These are phyloP conservation scores for Sebastes diaconus DNA, from an alignment of 2,797 vertebrate genomes.

Conservation along the genomic window DNA sequence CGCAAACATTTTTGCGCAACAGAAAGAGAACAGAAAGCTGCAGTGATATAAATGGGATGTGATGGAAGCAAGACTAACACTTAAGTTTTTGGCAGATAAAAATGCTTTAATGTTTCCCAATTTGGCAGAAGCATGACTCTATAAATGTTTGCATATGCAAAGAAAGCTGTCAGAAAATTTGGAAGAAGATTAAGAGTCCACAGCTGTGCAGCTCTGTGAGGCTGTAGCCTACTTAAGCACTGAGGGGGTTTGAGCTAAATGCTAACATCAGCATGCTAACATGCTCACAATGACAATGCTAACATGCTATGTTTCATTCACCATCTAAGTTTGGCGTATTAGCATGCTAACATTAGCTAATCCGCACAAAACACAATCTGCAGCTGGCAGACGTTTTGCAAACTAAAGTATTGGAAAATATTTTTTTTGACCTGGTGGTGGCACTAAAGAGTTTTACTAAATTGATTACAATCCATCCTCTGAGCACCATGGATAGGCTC, in stretches of 20 bases:
- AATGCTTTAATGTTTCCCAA: not conserved
- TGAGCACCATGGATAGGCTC: not conserved
- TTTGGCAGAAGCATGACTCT: not conserved
- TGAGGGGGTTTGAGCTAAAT: too few species aligned
- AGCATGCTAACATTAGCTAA: not conserved
- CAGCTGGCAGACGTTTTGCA: not conserved
- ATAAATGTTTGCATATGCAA: not conserved
- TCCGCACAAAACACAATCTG: not conserved
- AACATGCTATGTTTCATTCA: not conserved
- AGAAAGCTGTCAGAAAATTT: not conserved
- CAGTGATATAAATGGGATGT: not conserved
- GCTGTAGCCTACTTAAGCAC: not conserved
- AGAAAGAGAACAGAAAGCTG: not conserved
- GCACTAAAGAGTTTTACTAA: not conserved
- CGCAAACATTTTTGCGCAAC: not conserved
- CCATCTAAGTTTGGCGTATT: not conserved
- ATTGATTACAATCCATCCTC: not conserved
- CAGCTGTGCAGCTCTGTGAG: not conserved
- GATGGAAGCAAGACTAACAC: not conserved
- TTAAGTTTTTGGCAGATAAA: not conserved
- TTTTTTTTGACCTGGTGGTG: rapidly evolving
- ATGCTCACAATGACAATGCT: not conserved
- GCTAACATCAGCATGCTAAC: not conserved
- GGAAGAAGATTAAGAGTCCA: not conserved
- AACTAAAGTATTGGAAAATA: not conserved